Percentiles rank a stretch among this genome's conserved stretches.
These are phyloP conservation scores for Cephus pygmeus DNA, from an alignment of 2,888 invertebrate species.

Conservation along the genomic window DNA sequence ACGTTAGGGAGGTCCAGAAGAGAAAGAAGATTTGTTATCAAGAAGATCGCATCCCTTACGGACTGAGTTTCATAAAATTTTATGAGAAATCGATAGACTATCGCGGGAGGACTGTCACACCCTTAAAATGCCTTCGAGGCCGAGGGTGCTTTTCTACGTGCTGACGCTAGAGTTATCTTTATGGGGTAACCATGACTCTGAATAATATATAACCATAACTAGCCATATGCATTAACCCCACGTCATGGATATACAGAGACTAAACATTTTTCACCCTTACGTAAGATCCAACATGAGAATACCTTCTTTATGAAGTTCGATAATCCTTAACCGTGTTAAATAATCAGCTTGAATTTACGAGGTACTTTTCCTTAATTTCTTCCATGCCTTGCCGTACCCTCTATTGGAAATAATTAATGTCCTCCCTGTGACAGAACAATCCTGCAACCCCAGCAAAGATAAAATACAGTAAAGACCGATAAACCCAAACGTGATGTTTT, in stretches of 20 bases:
- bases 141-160: background rate
- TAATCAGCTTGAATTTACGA: background rate
- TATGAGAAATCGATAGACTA: conserved; percentile 55
- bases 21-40: background rate
- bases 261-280: too few species aligned
- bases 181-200: conserved; percentile 6
- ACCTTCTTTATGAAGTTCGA: background rate
- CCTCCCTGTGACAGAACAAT: background rate
- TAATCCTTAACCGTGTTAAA: background rate
- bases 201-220: conserved; percentile 8
- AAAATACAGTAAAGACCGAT: background rate
- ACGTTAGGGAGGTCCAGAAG: background rate
- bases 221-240: background rate
- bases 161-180: conserved; percentile 9
- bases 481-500: background rate
- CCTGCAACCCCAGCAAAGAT: background rate
- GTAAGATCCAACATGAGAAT: background rate
- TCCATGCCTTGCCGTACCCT: background rate
- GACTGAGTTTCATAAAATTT: conserved; percentile 39
- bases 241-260: too few species aligned
- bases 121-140: conserved; percentile 4
- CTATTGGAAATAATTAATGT: background rate
- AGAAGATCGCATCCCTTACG: background rate
- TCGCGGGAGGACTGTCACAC: conserved; percentile 20
- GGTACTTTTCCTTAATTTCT: background rate